A percentile compares a stretch with the other conserved stretches of the same genome.
These are phyloP conservation scores for Eolophus roseicapilla DNA, from an alignment of 2,113 vertebrate species.

Conservation along the genomic window DNA sequence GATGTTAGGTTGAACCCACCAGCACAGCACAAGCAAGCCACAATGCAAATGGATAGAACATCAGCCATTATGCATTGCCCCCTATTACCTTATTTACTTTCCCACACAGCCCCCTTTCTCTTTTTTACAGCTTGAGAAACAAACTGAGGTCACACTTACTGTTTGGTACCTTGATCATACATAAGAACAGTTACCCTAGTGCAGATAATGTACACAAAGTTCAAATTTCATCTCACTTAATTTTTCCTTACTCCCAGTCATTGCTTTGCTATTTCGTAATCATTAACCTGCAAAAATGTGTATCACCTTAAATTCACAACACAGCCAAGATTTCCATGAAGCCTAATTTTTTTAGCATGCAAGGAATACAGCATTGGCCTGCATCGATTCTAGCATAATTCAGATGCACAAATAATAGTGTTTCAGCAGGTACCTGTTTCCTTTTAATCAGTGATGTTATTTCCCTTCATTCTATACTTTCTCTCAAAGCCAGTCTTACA, in stretches of 20 bases:
- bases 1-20: background rate
- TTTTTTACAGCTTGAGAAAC: background rate
- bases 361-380: background rate
- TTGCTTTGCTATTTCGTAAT: background rate
- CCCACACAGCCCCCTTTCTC: accelerated
- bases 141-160: background rate
- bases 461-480: background rate
- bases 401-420: background rate
- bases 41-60: background rate
- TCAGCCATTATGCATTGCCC: background rate
- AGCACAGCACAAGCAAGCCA: background rate
- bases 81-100: background rate
- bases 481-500: background rate
- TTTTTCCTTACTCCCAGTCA: background rate
- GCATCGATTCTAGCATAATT: background rate
- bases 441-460: background rate
- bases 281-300: background rate
- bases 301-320: background rate
- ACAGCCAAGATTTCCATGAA: background rate
- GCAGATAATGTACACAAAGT: background rate
- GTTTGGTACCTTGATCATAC: background rate
- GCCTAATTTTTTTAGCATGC: background rate
- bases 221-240: background rate
- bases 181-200: background rate
- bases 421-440: background rate